Base-by-base conservation (phyloP, 1,140 invertebrate species). In the Formica selysi region DNA sequence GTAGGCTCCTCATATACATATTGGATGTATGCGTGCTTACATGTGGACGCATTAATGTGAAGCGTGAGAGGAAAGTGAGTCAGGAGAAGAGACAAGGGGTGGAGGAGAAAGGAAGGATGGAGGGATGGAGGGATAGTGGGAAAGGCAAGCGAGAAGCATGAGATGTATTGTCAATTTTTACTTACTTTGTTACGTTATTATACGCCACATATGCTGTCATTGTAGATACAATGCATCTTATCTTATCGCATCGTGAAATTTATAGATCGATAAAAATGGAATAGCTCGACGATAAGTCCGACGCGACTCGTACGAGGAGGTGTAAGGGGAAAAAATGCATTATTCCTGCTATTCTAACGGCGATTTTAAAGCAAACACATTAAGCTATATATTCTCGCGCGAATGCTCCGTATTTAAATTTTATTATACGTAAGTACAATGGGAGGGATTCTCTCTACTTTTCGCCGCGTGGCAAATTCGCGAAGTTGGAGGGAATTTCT, bases 1-100 rank as follows among this genome's bases (percentile, higher is more conserved):
- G 88, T 71, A 79, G 64, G n/a, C 83, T 76, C 48, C 62, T 86
- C 67, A 80, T 87, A 84, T 71, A 74, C 59, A 79, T 89, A 65
- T 74, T 85, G 85, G 61, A 85, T 90, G 38, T 86, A 74, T 81
- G 70, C 76, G 62, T 62, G 29, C 57, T 57, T 67, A 54, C 44
- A 67, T 51, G 65, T 79, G 38, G 32, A 59, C 71, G 67, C 79
- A 89, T 89, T 86, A 85, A 86, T 88, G 74, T 48, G 68, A 29
- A 67, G 38, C 54, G 44, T 61, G 59, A 68, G 48, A 61, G 51
- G 48, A 36, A 73, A 74, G 68, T 61, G 68, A 83, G 79, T 16
- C 3, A 4, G 26, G 54, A 19, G 48, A 51, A 51, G 16, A 51
- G 48, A 48, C 44, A 48, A 51, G 48, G 10, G 4, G 13, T 3